These are phyloP conservation scores for Centropus unirufus DNA, from an alignment of 2,113 vertebrate genomes.

Conservation along the genomic window DNA sequence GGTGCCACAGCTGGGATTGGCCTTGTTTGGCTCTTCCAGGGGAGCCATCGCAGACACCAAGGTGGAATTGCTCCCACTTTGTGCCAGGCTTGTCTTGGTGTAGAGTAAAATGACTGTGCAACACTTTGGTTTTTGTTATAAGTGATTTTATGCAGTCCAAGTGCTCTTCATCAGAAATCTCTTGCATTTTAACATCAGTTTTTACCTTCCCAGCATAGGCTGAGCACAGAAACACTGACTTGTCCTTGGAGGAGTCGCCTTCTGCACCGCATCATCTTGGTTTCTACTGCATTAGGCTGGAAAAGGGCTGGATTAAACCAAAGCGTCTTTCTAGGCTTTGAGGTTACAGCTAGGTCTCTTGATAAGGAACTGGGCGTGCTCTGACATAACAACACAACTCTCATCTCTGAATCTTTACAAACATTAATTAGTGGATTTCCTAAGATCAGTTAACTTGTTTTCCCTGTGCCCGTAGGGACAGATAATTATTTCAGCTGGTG, in stretches of 20 bases:
- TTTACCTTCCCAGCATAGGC: not conserved
- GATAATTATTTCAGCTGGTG: not conserved
- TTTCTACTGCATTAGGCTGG: not conserved
- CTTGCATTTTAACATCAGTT: not conserved
- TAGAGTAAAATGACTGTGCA: not conserved
- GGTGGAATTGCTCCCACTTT: not conserved
- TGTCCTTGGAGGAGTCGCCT: not conserved
- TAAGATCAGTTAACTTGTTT: not conserved
- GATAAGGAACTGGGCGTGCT: not conserved
- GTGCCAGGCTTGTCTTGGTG: not conserved
- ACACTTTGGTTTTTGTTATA: not conserved
- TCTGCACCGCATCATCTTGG: not conserved
- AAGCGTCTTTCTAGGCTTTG: accelerated
- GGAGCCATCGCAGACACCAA: accelerated
- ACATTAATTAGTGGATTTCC: conserved; percentile 8
- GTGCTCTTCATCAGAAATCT: accelerated
- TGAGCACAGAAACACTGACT: not conserved
- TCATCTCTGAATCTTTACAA: not conserved
- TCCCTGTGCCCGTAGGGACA: conserved; percentile 17
- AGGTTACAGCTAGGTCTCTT: not conserved
- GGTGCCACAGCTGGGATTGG: accelerated
- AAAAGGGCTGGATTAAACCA: not conserved
- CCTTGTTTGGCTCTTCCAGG: not conserved
- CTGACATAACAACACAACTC: not conserved
- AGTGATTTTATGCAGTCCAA: accelerated